Base-by-base conservation (phyloP, 2,888 invertebrate species). In the Allacma fusca region DNA sequence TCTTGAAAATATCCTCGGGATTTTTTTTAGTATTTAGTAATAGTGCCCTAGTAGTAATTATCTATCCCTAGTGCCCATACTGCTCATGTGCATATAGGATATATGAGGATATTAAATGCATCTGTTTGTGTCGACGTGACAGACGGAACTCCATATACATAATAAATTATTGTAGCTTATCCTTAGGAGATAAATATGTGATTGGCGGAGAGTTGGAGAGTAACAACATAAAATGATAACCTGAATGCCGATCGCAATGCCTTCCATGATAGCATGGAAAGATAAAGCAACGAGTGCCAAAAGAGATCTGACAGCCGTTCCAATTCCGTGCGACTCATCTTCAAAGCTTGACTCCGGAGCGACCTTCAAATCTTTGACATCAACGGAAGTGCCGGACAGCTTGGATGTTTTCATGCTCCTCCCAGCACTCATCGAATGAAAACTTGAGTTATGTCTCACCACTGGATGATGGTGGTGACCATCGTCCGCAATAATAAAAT, bases 241-340 rank as follows among this genome's bases (percentile, higher is more conserved):
- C 86, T 94, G 93, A 50, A 95, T 87, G 0, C 95, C 95, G 84
- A 95, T 92, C 0, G 94, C 94, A 73, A 94, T 86, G 0, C 95
- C 95, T 86, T 95, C 94, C 80, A 94, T 87, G 19, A 94, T 86
- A 23, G 94, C 91, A 84, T 95, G 95, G 79, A 94, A 89, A 0
- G 93, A 92, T 73, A 95, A 86, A 0, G 94, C 94, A 34, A 91
- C 88, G 24, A 94, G 87, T 9, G 83, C 83, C 21, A 84, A 44
- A 28, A 83, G 73, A 1, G 84, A 80, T 70, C 75, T 19, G 2
- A 68, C 29, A 24, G 65, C n/a, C 24, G 65, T 28, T 12, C 57
- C 73, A 24, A 69, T 26, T 59, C 69, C 26, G 21, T 44, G 16
- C 0, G 7, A 1, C 16, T 34, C 62, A 40, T 73, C 73, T n/a